A percentile compares a stretch with the other conserved stretches of the same genome.
Evolutionary conservation across 2,113 vertebrate species (phyloP).

Genomic region (Grallaria varia): DNA sequence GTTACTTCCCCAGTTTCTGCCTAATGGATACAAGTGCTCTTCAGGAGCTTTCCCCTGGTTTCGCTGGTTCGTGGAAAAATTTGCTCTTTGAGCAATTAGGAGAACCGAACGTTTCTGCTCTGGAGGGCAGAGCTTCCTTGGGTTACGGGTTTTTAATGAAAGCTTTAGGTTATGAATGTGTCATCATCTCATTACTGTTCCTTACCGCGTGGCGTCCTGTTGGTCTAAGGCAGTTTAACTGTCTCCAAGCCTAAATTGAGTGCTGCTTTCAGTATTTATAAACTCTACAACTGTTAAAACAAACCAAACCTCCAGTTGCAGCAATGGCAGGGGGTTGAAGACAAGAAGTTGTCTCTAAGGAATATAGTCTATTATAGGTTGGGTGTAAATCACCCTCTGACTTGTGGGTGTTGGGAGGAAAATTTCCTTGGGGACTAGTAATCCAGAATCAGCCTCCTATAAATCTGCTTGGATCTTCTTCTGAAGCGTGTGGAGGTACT

Average conservation of each 20-base stretch:
- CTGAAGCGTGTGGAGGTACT: not conserved
- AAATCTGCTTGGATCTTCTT: constrained; percentile 55
- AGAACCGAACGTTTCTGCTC: not conserved
- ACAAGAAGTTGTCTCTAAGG: constrained; percentile 6
- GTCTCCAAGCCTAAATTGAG: constrained; percentile 18
- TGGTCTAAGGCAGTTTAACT: constrained; percentile 1
- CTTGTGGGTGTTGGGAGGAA: constrained; percentile 46
- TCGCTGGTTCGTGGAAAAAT: not conserved
- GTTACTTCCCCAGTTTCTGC: not conserved
- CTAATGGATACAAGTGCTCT: not conserved
- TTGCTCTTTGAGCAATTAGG: not conserved
- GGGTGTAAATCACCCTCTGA: constrained; percentile 43
- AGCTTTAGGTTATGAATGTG: constrained; percentile 15
- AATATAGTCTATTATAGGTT: constrained; percentile 8
- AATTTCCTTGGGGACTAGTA: constrained; percentile 59
- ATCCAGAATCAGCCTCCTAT: constrained; percentile 33
- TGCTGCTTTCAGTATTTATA: constrained; percentile 22
- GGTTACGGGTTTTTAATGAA: not conserved
- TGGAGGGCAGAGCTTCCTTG: not conserved
- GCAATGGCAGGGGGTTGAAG: not conserved
- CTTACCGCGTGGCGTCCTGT: not conserved
- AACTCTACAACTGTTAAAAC: not conserved
- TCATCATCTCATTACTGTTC: not conserved
- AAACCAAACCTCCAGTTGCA: not conserved
- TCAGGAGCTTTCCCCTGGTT: not conserved